Evolutionary conservation across 1,140 invertebrate species (phyloP), one percentile per base, ranked within the genome.

Genomic region (Cotesia vestalis): DNA sequence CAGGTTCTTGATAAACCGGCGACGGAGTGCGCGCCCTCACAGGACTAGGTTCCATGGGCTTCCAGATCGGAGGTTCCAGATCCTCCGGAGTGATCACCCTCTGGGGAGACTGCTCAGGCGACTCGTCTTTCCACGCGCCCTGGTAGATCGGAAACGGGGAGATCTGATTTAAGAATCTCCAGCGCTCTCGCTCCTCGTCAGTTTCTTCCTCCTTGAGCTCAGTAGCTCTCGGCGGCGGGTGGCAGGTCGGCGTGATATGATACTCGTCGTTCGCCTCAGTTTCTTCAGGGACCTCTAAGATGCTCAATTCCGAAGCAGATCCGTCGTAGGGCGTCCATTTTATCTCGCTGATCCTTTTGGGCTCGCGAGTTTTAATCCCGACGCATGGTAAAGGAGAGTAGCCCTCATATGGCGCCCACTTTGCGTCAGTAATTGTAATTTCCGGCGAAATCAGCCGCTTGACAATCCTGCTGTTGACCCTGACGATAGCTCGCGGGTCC

Each of bases 381-480:
- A 86, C 72, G 5, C 77, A 84, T 4, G 85, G 84, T 14, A 87
- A 53, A 3, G 85, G 85, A 5, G 85, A 87, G 66, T 83, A 80
- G n/a, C 84, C 85, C 71, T 86, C 83, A 74, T 87, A 86, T 0
- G 84, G 85, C 0, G 81, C 79, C 84, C 84, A 87, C 35, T 85
- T 85, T 3, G 82, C 82, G 66, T 83, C 77, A 5, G 77, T 77
- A 2, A 86, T 75, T 3, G 73, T 80, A 55, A 86, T 81, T 36
- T 83, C 85, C 0, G 86, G 85, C 4, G 85, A 86, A 57, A 87
- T 82, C 2, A 86, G 74, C 53, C 83, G 73, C 4, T 81, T 78
- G 0, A 86, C 79, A 5, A 85, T 72, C 0, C 84, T 78, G 46
- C 81, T 85, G 20, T 87, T 82, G 4, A 84, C 53, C 1, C 78